These are phyloP conservation scores for Neoniphon sammara DNA, from an alignment of 2,797 vertebrate genomes.

Conservation along the genomic window DNA sequence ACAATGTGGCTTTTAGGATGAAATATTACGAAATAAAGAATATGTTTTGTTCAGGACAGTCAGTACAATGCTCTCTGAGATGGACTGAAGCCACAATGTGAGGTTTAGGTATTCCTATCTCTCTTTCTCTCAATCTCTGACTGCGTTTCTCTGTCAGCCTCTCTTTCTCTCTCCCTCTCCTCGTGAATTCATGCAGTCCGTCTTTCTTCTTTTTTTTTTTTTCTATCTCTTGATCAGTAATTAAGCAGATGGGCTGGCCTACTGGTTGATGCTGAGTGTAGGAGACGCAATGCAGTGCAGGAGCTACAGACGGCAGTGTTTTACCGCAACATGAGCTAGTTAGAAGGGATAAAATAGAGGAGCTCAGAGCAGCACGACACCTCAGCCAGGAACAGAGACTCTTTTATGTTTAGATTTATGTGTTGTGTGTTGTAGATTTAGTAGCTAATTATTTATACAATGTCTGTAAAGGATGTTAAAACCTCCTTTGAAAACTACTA, in stretches of 20 bases:
- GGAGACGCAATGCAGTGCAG: constrained; percentile 70
- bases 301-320: constrained; percentile 58
- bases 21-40: not conserved
- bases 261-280: constrained; percentile 55
- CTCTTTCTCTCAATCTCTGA: no score
- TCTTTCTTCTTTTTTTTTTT: not conserved
- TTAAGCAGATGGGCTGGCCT: constrained; percentile 51
- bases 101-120: not conserved
- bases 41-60: not conserved
- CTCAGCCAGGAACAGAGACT: constrained; percentile 3
- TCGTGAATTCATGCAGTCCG: not conserved
- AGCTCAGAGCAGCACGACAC: constrained; percentile 14
- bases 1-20: not conserved
- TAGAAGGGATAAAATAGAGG: constrained; percentile 17
- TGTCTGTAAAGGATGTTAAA: no score
- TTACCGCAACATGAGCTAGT: constrained; percentile 56
- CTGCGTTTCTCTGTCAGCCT: not conserved
- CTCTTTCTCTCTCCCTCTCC: not conserved
- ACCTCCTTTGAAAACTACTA: no score
- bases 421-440: not conserved
- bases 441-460: no score
- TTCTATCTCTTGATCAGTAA: constrained; percentile 43
- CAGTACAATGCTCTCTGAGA: not conserved
- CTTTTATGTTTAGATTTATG: not conserved
- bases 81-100: constrained; percentile 22